Percentiles rank a stretch among this genome's conserved stretches.
Evolutionary conservation across 2,113 vertebrate genomes (phyloP).

Genomic region (Lepisosteus osseus): DNA sequence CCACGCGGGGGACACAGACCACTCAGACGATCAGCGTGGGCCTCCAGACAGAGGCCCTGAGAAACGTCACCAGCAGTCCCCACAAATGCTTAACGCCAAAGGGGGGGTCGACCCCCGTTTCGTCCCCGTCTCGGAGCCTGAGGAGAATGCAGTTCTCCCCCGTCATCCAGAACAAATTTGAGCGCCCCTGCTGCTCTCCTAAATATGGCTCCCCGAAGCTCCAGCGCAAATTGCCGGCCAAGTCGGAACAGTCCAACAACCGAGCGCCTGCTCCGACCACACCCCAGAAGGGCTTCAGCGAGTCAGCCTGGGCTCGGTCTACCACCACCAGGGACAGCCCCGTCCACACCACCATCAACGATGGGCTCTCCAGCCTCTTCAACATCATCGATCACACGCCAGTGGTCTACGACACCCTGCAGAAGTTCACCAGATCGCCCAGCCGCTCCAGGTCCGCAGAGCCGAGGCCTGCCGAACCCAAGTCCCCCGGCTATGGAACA

Average conservation of each 20-base stretch:
- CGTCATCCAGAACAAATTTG: conserved; percentile 88
- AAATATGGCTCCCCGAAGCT: conserved; percentile 95
- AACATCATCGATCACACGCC: conserved; percentile 96
- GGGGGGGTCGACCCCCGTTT: conserved; percentile 80
- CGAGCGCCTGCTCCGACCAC: conserved; percentile 62
- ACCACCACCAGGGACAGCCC: conserved; percentile 95
- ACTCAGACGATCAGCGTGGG: conserved; percentile 87
- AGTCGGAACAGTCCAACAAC: conserved; percentile 64
- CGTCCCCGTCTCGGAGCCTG: conserved; percentile 86
- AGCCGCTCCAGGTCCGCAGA: conserved; percentile 76
- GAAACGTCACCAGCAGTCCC: conserved; percentile 88
- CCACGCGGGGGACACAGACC: conserved; percentile 84
- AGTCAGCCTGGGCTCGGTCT: conserved; percentile 95
- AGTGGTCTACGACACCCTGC: conserved; percentile 70
- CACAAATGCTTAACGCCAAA: conserved; percentile 95
- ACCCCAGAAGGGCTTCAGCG: conserved; percentile 85
- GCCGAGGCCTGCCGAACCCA: conserved; percentile 53
- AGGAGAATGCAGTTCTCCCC: conserved; percentile 87
- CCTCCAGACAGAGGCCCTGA: conserved; percentile 85
- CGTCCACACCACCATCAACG: conserved; percentile 93
- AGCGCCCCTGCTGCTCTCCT: conserved; percentile 93
- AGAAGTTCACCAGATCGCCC: conserved; percentile 80
- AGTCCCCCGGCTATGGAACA: conserved; percentile 42
- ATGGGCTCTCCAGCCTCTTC: conserved; percentile 96
- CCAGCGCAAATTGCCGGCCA: conserved; percentile 77